Evolutionary conservation across 2,797 vertebrate species (phyloP), one percentile per base, ranked within the genome.

Genomic region (Gadopsis bispinosus): DNA sequence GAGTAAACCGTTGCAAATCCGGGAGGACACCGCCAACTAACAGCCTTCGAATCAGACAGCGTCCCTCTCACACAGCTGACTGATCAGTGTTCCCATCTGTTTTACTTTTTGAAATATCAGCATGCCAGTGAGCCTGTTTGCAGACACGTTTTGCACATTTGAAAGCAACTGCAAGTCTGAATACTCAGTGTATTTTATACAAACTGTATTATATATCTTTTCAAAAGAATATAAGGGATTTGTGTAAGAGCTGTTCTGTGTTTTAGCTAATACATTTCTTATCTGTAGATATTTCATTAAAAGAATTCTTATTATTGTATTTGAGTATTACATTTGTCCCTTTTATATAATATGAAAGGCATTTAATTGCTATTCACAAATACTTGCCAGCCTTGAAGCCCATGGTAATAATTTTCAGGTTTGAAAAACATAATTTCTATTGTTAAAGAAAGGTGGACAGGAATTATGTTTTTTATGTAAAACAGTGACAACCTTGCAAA

Each of bases 1-100:
- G 29, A 69, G 7, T 50, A 54, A 71, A 81, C 53, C 72, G 20
- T 33, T 73, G 26, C 14, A 29, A 70, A 22, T 22, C 33, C 35
- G 53, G 47, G 56, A 76, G 37, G 41, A 33, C 43, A 37, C 48
- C 1, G 14, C 22, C 43, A 60, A 13, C 48, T 43, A 14, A 33
- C 50, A 67, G 48, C 35, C 26, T 68, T 54, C 6, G 4, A 72
- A 35, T 63, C 51, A 20, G 51, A 45, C 58, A 33, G 55, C 3
- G 16, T 70, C 39, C 33, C 29, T 62, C 56, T 51, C n/a, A 41
- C 41, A 3, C 41, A 37, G 33, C 12, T 56, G n/a, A 56, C 19
- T 69, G 58, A 11, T 48, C n/a, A 14, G 2, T 22, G 41, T 77
- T 39, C 22, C 51, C 63, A 16, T 58, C 33, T 58, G 43, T 33